These are phyloP conservation scores for Eilema caniola DNA, from an alignment of 2,888 invertebrate genomes.

Conservation along the genomic window DNA sequence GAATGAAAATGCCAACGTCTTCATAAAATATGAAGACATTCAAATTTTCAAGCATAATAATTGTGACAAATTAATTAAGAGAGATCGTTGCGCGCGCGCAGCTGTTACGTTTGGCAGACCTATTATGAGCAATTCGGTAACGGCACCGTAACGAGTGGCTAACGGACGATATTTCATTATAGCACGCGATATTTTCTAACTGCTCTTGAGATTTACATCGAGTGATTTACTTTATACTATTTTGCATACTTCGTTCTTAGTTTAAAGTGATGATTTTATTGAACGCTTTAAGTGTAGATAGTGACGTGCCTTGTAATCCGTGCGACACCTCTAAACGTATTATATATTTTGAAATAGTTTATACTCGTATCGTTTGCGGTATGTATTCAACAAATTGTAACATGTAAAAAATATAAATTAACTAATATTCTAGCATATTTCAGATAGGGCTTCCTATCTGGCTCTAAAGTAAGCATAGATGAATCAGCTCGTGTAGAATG, in stretches of 20 bases:
- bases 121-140: slow-evolving; percentile 74
- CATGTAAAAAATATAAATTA: no score
- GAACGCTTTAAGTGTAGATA: background rate
- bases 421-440: no score
- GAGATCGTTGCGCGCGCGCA: slow-evolving; percentile 64
- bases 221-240: slow-evolving; percentile 41
- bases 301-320: background rate
- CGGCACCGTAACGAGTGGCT: slow-evolving; percentile 67
- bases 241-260: slow-evolving; percentile 40
- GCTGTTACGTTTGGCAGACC: slow-evolving; percentile 55
- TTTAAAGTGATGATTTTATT: slow-evolving; percentile 23
- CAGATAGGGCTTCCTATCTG: no score
- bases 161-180: slow-evolving; percentile 68
- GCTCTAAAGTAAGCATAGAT: no score
- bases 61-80: slow-evolving; percentile 65
- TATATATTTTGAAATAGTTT: background rate
- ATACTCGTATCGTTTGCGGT: no score
- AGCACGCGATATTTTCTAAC: slow-evolving; percentile 65
- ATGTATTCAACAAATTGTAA: no score
- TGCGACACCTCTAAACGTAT: background rate
- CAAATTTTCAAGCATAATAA: slow-evolving; percentile 27
- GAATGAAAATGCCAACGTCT: background rate
- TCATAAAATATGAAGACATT: slow-evolving; percentile 15
- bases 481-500: no score
- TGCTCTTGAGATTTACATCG: slow-evolving; percentile 40